phyloP scores from a whole-genome alignment of 2,113 vertebrate genomes.

The Aptenodytes forsteri region DNA sequence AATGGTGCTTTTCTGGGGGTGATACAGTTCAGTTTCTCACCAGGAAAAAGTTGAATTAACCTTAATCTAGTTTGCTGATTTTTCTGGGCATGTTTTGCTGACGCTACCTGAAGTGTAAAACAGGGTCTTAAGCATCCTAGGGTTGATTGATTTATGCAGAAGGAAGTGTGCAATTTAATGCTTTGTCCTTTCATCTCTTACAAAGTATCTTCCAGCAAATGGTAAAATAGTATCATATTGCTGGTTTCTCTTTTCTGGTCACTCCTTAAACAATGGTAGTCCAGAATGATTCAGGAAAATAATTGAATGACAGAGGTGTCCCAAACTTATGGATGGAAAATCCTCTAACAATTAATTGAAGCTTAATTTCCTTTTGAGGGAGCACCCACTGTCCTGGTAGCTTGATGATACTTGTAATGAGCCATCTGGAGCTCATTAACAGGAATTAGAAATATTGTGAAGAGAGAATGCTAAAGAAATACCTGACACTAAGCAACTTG shows the following conservation, averaged over 20 bases:
- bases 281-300: background rate
- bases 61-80: background rate
- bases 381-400: background rate
- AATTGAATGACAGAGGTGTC: background rate
- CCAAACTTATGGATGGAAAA: background rate
- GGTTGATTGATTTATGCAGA: background rate
- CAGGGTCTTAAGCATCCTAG: background rate
- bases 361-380: background rate
- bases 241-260: background rate
- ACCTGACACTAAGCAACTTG: background rate
- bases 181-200: background rate
- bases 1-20: background rate
- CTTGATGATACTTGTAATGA: background rate
- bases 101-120: accelerated
- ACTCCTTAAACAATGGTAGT: background rate
- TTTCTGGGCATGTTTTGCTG: background rate
- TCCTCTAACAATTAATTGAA: background rate
- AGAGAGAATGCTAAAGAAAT: background rate
- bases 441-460: background rate
- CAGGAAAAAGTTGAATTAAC: background rate
- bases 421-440: background rate
- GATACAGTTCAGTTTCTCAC: background rate
- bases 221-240: background rate
- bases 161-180: background rate
- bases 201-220: background rate